phyloP scores from a whole-genome alignment of 2,888 invertebrate genomes.

The Gandaritis pyraliata region DNA sequence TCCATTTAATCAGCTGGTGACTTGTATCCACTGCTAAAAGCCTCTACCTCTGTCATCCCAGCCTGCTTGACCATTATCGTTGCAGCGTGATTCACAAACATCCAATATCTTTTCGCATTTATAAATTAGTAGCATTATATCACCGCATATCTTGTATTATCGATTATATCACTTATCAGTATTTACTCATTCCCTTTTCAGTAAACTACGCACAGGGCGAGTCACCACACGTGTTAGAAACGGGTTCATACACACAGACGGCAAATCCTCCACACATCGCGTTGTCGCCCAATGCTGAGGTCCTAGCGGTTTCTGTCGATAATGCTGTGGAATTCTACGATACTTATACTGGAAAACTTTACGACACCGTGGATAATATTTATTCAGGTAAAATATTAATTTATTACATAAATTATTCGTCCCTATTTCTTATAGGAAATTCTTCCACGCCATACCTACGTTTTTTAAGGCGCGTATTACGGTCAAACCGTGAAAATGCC shows the following conservation, averaged over 20 bases:
- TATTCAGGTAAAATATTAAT: conserved; percentile 74
- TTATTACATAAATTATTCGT: no score
- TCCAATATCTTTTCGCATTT: no score
- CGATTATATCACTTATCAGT: neutral
- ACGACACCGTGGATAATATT: conserved; percentile 87
- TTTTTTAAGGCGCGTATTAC: no score
- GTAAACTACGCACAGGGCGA: conserved; percentile 92
- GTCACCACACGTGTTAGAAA: conserved; percentile 88
- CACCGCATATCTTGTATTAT: neutral
- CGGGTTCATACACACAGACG: conserved; percentile 86
- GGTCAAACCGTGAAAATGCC: no score
- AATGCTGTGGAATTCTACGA: conserved; percentile 88
- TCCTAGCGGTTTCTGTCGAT: conserved; percentile 88
- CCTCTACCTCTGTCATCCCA: neutral
- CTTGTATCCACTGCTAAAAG: neutral
- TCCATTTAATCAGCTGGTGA: neutral
- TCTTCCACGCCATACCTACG: no score
- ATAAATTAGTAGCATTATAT: neutral
- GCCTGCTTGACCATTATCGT: neutral
- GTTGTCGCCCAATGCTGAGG: conserved; percentile 91
- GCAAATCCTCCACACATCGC: conserved; percentile 85
- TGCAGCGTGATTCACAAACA: no score
- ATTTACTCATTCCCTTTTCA: conserved; percentile 61
- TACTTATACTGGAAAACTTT: conserved; percentile 86
- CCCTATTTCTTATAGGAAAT: no score